These are phyloP conservation scores for Calyptomena viridis DNA, from an alignment of 2,113 vertebrate species.

Conservation along the genomic window DNA sequence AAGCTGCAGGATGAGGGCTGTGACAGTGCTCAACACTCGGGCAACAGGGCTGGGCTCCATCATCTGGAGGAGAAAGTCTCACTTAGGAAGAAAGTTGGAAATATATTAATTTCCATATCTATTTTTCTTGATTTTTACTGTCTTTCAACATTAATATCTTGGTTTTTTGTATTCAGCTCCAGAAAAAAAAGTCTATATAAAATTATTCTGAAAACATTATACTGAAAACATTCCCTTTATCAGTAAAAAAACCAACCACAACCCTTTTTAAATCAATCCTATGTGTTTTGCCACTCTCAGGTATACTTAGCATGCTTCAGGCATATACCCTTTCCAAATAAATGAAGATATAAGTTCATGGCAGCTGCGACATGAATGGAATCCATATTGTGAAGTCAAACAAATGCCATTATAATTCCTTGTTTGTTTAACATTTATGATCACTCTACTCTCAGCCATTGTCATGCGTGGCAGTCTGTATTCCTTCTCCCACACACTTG, in stretches of 20 bases:
- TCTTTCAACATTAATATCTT: neutral
- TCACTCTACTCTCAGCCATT: neutral
- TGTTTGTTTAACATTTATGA: conserved; percentile 16
- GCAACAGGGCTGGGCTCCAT: neutral
- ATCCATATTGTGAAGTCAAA: neutral
- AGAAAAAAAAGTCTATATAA: neutral
- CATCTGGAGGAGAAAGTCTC: neutral
- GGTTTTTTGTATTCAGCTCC: neutral
- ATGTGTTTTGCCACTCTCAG: neutral
- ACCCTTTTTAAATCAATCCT: neutral
- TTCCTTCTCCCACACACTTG: neutral
- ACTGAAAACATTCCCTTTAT: neutral
- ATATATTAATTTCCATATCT: neutral
- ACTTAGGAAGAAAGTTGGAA: neutral
- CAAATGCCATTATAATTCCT: neutral
- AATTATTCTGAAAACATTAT: neutral
- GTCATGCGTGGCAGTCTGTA: neutral
- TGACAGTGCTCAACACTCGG: neutral
- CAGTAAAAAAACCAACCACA: neutral
- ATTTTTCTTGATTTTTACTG: neutral
- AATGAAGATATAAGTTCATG: conserved; percentile 1
- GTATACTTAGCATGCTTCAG: neutral
- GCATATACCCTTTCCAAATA: neutral
- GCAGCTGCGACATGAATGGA: neutral
- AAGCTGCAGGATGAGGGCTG: neutral